These are phyloP conservation scores for Chaetops frenatus DNA, from an alignment of 2,113 vertebrate genomes.

Conservation along the genomic window DNA sequence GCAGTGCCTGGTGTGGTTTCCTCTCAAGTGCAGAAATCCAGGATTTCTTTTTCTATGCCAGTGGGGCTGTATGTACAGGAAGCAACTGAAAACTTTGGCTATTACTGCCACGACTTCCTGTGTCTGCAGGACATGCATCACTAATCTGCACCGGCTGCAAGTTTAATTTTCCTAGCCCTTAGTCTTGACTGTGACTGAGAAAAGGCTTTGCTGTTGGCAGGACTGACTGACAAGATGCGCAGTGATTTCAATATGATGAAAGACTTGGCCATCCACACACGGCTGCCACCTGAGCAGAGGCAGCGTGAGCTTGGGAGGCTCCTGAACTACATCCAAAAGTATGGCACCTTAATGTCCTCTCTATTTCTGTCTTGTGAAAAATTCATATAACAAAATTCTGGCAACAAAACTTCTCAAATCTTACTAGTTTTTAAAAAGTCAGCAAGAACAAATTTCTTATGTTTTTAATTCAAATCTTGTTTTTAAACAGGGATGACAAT, in stretches of 20 bases:
- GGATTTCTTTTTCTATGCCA: not conserved
- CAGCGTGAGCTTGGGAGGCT: slow-evolving; percentile 79
- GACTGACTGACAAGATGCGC: slow-evolving; percentile 90
- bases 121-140: not conserved
- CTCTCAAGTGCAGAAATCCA: not conserved
- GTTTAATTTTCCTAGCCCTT: not conserved
- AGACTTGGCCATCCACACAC: slow-evolving; percentile 82
- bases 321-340: slow-evolving; percentile 78
- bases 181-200: not conserved
- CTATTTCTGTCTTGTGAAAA: accelerated
- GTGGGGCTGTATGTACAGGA: not conserved
- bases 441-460: not conserved
- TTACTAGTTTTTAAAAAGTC: not conserved
- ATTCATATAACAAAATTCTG: not conserved
- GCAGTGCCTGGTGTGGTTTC: not conserved
- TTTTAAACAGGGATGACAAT: slow-evolving; percentile 73
- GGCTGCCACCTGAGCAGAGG: slow-evolving; percentile 81
- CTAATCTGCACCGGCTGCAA: not conserved
- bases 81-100: not conserved
- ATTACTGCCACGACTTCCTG: accelerated
- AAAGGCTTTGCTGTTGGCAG: slow-evolving; percentile 53
- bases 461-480: not conserved
- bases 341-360: not conserved
- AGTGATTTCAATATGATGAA: slow-evolving; percentile 88
- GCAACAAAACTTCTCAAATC: not conserved